Conservation (phyloP, 2,797 vertebrate species). For the Hyperoplus lanceolatus region DNA sequence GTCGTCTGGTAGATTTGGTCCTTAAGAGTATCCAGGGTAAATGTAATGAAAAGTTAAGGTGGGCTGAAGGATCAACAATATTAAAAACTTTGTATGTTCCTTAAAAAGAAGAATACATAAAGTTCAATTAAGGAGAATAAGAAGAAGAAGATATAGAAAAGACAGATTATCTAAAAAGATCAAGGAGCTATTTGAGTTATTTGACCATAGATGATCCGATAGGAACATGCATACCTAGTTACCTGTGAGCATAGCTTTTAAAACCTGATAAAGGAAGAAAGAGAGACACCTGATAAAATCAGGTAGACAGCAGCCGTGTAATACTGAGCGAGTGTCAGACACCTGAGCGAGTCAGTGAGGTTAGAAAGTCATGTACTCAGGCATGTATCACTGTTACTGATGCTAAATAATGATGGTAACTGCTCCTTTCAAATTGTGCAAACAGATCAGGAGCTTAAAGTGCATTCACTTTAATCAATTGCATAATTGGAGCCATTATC, state of each 20-base stretch:
- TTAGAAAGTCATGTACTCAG: constrained; percentile 15
- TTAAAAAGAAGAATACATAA: not conserved
- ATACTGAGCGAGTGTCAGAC: constrained; percentile 40
- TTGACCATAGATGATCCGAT: constrained; percentile 40
- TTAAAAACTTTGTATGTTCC: not conserved
- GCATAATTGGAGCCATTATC: not conserved
- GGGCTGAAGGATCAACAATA: not conserved
- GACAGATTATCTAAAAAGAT: constrained; percentile 18
- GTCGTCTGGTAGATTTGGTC: not conserved
- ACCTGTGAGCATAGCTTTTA: constrained; percentile 53
- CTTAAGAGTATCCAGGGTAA: not conserved
- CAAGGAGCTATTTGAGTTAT: constrained; percentile 21
- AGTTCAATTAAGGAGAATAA: not conserved
- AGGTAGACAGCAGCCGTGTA: constrained; percentile 47
- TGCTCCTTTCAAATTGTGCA: not conserved
- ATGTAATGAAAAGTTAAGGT: not conserved
- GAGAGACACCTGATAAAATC: constrained; percentile 66
- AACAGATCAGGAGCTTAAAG: not conserved
- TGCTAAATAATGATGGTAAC: constrained; percentile 19
- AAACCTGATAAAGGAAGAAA: constrained; percentile 50
- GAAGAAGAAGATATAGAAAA: constrained; percentile 25
- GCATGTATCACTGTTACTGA: not conserved
- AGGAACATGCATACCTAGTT: constrained; percentile 53
- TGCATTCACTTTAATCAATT: not conserved
- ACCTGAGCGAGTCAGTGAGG: constrained; percentile 6